Evolutionary conservation across 2,888 invertebrate species (phyloP), one percentile per base, ranked within the genome.

Genomic region (Drosophila falleni): DNA sequence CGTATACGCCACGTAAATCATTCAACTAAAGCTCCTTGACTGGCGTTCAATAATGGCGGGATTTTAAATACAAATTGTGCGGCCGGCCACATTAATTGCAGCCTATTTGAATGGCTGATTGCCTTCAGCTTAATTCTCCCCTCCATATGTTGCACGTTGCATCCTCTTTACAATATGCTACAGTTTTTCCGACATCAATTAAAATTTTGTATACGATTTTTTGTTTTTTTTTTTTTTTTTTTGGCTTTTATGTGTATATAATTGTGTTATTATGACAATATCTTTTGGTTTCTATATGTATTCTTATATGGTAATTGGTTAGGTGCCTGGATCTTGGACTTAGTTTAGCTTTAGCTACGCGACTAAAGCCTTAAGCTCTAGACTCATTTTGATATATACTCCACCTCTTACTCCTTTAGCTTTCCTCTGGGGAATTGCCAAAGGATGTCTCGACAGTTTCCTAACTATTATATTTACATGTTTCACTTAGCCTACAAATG

Each of bases 301-400:
- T 11, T 26, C 72, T 67, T 75, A 78, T 44, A 44, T 62, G 31
- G n/a, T 72, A 47, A 31, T 62, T 59, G 33, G 58, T 55, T 71
- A 68, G 69, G 64, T 72, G 72, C 51, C 33, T 60, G 44, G 46
- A 50, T 71, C 66, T 59, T 69, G 74, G 42, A 78, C 80, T 80
- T 86, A 71, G 41, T n/a, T 70, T 23, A 61, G 58, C 82, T 75
- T 80, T 85, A 82, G 85, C 51, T 55, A 47, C 60, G 46, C 49
- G 66, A 70, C 85, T 85, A 82, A 85, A 61, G 72, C 74, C 58
- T 56, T 83, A 83, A 83, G 84, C 81, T 83, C 83, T 77, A 83
- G 83, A 83, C 87, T 83, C 69, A 66, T 81, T 19, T 58, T 54
- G 44, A 61, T 42, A 9, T n/a, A 37, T n/a, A 37, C 3, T n/a